phyloP scores from a whole-genome alignment of 2,888 invertebrate genomes.

The Agrotis segetum region DNA sequence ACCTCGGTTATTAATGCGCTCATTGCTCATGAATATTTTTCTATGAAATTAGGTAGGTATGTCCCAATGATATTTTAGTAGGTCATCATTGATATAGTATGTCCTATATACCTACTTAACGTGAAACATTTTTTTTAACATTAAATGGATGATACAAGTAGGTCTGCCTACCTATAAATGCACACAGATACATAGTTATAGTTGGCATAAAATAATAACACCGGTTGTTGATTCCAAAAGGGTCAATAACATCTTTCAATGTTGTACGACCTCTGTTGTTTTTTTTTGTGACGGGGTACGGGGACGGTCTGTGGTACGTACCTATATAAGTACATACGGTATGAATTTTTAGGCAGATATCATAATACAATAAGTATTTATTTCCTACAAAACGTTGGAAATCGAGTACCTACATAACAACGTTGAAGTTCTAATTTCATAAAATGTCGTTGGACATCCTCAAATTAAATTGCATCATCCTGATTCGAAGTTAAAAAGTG shows the following conservation, averaged over 20 bases:
- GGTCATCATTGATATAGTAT: too few relatives aligned
- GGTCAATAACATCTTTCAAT: constrained; percentile 20
- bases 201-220: neutral
- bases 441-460: neutral
- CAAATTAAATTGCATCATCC: constrained; percentile 25
- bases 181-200: too few relatives aligned
- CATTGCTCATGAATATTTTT: neutral
- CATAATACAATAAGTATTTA: too few relatives aligned
- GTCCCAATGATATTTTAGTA: too few relatives aligned
- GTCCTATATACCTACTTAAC: too few relatives aligned
- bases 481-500: neutral
- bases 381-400: too few relatives aligned
- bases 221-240: constrained; percentile 13
- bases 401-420: too few relatives aligned
- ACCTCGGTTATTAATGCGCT: neutral
- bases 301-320: too few relatives aligned
- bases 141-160: too few relatives aligned
- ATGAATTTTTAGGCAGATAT: neutral
- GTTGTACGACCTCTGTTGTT: constrained; percentile 1
- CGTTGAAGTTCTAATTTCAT: neutral
- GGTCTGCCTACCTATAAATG: neutral
- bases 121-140: too few relatives aligned
- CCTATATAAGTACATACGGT: too few relatives aligned
- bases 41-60: neutral
- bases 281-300: neutral